Evolutionary conservation across 2,113 vertebrate species (phyloP).

Genomic region (Corvus moneduloides): DNA sequence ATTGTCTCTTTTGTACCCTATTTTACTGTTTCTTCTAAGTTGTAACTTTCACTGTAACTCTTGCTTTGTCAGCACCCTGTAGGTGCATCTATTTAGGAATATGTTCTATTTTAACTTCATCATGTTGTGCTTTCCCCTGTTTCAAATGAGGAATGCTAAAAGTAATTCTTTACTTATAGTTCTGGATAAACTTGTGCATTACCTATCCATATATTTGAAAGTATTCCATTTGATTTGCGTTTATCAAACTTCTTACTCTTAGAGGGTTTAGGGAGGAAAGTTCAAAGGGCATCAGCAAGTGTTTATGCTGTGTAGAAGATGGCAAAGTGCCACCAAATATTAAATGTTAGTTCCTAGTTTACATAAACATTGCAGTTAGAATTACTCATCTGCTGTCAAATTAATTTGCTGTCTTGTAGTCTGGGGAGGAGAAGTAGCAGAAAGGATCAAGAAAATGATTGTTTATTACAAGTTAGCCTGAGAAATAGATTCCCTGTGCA

Average conservation of each 20-base stretch:
- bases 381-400: background rate
- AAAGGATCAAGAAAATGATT: background rate
- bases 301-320: background rate
- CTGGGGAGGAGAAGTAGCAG: background rate
- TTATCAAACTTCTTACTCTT: background rate
- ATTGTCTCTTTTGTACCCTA: background rate
- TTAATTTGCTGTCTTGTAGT: background rate
- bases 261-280: background rate
- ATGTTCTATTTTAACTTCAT: background rate
- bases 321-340: background rate
- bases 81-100: background rate
- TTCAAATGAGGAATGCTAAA: conserved; percentile 3
- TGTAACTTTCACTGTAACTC: background rate
- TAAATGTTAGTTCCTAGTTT: background rate
- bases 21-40: background rate
- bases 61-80: background rate
- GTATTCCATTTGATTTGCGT: background rate
- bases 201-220: background rate
- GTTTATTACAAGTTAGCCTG: background rate
- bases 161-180: background rate
- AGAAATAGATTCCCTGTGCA: background rate
- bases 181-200: background rate
- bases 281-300: background rate
- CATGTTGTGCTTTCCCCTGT: background rate
- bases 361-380: background rate